A percentile compares a stretch with the other conserved stretches of the same genome.
Evolutionary conservation across 2,888 invertebrate genomes (phyloP).

Genomic region (Synergus japonicus): DNA sequence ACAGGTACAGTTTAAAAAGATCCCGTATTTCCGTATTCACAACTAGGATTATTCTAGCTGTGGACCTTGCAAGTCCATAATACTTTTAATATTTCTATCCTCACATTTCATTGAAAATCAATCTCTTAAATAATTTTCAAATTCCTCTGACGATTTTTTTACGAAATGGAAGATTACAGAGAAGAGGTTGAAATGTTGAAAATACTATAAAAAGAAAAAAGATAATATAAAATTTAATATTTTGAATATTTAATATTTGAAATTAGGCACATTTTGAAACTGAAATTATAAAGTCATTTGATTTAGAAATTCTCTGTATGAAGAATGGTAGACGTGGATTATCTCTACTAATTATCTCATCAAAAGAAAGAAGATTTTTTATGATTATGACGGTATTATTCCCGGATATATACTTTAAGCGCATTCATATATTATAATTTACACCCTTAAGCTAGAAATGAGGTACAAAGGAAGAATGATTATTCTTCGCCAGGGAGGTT

Average conservation of each 20-base stretch:
- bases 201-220: too few relatives aligned
- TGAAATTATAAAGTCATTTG: neutral
- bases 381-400: neutral
- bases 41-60: neutral
- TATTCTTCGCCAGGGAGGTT: conserved; percentile 1
- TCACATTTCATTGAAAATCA: neutral
- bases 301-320: neutral
- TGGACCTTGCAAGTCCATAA: neutral
- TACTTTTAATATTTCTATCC: neutral
- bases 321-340: neutral
- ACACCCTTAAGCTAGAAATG: neutral
- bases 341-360: neutral
- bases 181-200: neutral
- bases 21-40: conserved; percentile 2
- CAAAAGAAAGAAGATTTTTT: neutral
- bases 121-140: neutral
- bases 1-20: conserved; percentile 5
- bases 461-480: conserved; percentile 2
- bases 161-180: neutral
- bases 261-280: neutral
- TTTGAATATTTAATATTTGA: neutral
- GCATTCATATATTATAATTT: neutral
- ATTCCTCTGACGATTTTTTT: neutral
- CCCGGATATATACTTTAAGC: neutral
- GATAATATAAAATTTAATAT: neutral